These are phyloP conservation scores for Chiroxiphia lanceolata DNA, from an alignment of 2,797 vertebrate species.

Conservation along the genomic window DNA sequence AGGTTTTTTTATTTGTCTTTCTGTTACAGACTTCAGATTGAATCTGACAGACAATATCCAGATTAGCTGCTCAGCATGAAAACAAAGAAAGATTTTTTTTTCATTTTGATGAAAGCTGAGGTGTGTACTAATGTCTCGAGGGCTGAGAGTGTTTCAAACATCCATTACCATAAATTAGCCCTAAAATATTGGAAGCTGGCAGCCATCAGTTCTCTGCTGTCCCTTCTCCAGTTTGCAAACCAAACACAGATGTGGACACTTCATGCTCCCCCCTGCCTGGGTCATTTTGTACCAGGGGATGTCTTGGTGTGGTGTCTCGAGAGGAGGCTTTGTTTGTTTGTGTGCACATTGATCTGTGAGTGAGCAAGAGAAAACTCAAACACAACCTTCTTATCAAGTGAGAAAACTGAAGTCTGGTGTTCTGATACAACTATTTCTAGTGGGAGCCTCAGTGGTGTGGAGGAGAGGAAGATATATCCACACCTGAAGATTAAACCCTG, in stretches of 20 bases:
- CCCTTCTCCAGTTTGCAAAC: background rate
- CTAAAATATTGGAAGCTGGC: background rate
- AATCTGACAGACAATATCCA: conserved; percentile 52
- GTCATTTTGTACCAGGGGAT: background rate
- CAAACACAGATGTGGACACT: background rate
- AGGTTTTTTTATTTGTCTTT: conserved; percentile 36
- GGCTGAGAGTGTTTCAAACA: conserved; percentile 12
- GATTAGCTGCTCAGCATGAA: conserved; percentile 53
- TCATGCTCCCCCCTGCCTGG: background rate
- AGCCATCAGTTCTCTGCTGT: background rate
- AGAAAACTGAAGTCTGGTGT: background rate
- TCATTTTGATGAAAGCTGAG: background rate
- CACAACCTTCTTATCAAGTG: background rate
- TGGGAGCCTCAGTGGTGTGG: fast-evolving
- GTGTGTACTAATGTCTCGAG: conserved; percentile 1
- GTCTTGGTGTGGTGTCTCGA: fast-evolving
- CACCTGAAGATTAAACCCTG: background rate
- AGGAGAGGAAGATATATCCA: background rate
- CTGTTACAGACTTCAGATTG: conserved; percentile 3
- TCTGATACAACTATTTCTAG: background rate
- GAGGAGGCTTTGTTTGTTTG: background rate
- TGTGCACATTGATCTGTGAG: background rate
- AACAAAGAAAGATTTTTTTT: background rate
- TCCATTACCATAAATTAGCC: conserved; percentile 31
- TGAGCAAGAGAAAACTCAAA: background rate